Conservation (phyloP, 2,888 invertebrate genomes). For the Onchidella celtica region DNA sequence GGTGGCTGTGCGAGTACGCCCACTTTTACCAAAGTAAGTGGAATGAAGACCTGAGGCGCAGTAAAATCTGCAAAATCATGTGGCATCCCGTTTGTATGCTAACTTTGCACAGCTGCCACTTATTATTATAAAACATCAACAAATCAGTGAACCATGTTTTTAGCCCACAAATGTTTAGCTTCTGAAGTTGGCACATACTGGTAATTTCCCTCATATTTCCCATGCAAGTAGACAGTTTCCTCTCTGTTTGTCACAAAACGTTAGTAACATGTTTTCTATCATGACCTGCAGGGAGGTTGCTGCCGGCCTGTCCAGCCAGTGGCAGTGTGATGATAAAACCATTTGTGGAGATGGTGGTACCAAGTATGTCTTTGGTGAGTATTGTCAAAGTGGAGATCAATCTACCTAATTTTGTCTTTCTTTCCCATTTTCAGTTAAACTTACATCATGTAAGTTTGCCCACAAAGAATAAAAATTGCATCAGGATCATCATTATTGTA, state of each 20-base stretch:
- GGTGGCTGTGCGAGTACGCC: conserved; percentile 74
- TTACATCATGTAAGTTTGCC: neutral
- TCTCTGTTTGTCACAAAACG: too few species aligned
- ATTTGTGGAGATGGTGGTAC: conserved; percentile 22
- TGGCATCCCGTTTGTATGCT: neutral
- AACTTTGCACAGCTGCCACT: neutral
- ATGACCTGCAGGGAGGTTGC: conserved; percentile 44
- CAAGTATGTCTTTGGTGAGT: conserved; percentile 17
- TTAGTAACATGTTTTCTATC: neutral
- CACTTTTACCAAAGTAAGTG: conserved; percentile 72
- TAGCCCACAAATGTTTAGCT: too few species aligned
- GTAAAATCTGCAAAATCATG: too few species aligned
- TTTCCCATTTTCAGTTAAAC: neutral
- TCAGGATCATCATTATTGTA: too few species aligned
- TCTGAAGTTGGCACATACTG: too few species aligned
- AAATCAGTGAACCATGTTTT: too few species aligned
- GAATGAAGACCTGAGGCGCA: too few species aligned
- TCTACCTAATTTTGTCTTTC: neutral
- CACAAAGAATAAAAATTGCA: too few species aligned
- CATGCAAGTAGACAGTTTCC: too few species aligned
- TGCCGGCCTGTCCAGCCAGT: conserved; percentile 29
- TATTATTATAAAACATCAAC: neutral
- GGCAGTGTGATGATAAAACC: conserved; percentile 37
- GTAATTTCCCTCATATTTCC: too few species aligned
- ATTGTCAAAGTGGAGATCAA: neutral